Base-by-base conservation (phyloP, 2,797 vertebrate genomes). In the Poecilia velifera region DNA sequence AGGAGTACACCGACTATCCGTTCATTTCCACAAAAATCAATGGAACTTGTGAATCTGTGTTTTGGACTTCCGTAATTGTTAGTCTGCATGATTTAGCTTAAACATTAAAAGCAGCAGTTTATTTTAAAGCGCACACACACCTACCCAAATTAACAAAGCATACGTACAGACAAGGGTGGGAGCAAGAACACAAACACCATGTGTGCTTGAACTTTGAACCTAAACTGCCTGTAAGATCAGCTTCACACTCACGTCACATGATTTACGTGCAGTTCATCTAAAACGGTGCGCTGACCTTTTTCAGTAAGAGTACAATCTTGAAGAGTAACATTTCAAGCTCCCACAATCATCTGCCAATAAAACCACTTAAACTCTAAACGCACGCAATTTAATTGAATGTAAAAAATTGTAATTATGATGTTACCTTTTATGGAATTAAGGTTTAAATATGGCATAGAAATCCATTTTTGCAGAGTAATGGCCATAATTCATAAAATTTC, bases 41-140 rank as follows among this genome's bases (percentile, higher is more conserved):
- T 82, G 70, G 78, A 87, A 89, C 81, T 72, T 87, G 77, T 84
- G 77, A 83, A 88, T 88, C 83, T 85, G 84, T 84, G 79, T 90
- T 81, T 87, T 82, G 76, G 76, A 86, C 77, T 80, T 85, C 79
- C 81, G 82, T 78, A 82, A 89, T 76, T 84, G 79, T 89, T 81
- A 2, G 43, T 36, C 79, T 80, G 83, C 73, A 36, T 55, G 83
- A 78, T 62, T 79, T 78, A 46, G 51, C 73, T 83, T 74, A 16
- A 25, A 64, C 31, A 64, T 25, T 68, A 59, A 72, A 74, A 59
- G 8, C 45, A 53, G 78, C 79, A 80, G 78, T 77, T 62, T 41
- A 86, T 78, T 91, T 86, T 84, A 90, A 93, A 94, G 92, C 92
- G 89, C 90, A 89, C 88, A 87, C 85, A 74, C 82, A 82, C 62